These are phyloP conservation scores for Sitta carolinensis DNA, from an alignment of 2,797 vertebrate species.

Conservation along the genomic window DNA sequence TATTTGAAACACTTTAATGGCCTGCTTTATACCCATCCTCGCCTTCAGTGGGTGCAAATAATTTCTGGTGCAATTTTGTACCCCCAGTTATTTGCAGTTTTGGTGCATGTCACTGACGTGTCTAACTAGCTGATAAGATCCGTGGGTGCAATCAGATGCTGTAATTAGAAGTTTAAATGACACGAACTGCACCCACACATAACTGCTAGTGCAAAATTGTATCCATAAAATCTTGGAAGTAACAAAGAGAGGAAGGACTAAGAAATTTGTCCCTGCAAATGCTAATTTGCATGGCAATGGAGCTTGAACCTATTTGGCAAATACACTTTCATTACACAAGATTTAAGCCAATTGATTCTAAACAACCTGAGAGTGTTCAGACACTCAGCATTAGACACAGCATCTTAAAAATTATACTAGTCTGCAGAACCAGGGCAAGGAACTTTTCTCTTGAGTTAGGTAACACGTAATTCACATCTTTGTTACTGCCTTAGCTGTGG, in stretches of 20 bases:
- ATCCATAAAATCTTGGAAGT: slow-evolving; percentile 41
- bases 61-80: slow-evolving; percentile 50
- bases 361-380: slow-evolving; percentile 47
- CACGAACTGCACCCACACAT: slow-evolving; percentile 64
- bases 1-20: slow-evolving; percentile 56
- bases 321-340: slow-evolving; percentile 43
- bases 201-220: slow-evolving; percentile 49
- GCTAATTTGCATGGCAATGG: slow-evolving; percentile 54
- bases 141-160: slow-evolving; percentile 60
- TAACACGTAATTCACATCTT: background rate
- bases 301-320: slow-evolving; percentile 24
- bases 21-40: slow-evolving; percentile 14
- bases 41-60: slow-evolving; percentile 54
- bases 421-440: slow-evolving; percentile 23
- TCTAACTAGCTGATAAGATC: slow-evolving; percentile 61
- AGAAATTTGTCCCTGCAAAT: slow-evolving; percentile 38
- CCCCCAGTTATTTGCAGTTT: slow-evolving; percentile 57
- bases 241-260: slow-evolving; percentile 53
- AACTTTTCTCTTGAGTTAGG: slow-evolving; percentile 46
- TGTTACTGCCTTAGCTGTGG: background rate
- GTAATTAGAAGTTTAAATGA: slow-evolving; percentile 69
- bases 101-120: slow-evolving; percentile 34
- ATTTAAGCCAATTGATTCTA: slow-evolving; percentile 55
- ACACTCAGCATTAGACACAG: background rate
- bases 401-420: slow-evolving; percentile 36